Evolutionary conservation across 2,797 vertebrate species (phyloP), one percentile per base, ranked within the genome.

Genomic region (Craterocephalus amniculus): DNA sequence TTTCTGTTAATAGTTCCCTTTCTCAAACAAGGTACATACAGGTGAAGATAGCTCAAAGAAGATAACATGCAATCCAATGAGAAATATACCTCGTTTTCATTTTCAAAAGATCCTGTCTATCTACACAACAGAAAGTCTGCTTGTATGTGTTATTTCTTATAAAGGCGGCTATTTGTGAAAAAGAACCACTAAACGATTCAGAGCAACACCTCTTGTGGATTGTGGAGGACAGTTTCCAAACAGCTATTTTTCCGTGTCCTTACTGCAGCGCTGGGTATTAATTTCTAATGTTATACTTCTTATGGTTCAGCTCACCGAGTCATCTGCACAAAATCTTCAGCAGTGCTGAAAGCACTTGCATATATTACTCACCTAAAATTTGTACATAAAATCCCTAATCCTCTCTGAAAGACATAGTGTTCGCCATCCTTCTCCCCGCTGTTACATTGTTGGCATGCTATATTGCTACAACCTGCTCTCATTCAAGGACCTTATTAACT

Each of bases 401-500:
- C 82, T 74, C 40, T 73, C 71, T 83, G 58, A 86, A 79, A 85
- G 67, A 79, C 72, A 45, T 55, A 72, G 59, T 72, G 61, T 79
- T 78, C 69, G 56, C 56, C 27, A 65, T 7, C 70, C 73, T 61
- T 79, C 67, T 70, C 67, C 71, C 62, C 35, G 67, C 72, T 51
- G 70, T 76, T 77, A 79, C 58, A 83, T 66, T 85, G 88, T 80
- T 86, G 70, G 72, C 77, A 84, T 79, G 83, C 86, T 76, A 51
- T 55, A 67, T 74, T 68, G 71, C 68, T 73, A 58, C 68, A 75
- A 83, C 81, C 82, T 83, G 76, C 85, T 87, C 76, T 74, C 72
- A 72, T 79, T 84, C 83, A 38, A 83, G 85, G 77, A 83, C 85
- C 89, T 87, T 90, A 89, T 90, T 91, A 92, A 67, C 72, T 77